Conservation (phyloP, 2,888 invertebrate species). For the Gymnosoma rotundatum region DNA sequence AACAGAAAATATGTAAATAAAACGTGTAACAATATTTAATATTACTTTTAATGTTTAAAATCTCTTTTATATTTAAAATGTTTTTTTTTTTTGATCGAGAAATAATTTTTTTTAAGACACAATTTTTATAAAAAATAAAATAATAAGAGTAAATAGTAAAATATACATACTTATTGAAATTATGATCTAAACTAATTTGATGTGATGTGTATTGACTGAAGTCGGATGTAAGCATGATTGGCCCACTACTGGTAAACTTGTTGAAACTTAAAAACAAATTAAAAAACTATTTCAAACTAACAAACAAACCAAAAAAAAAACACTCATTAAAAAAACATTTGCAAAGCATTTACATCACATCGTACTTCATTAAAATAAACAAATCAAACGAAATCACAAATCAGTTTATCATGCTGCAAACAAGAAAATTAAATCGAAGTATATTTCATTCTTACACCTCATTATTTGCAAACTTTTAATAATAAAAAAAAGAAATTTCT, state of each 20-base stretch:
- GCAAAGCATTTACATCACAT: slow-evolving; percentile 34
- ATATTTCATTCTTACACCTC: slow-evolving; percentile 22
- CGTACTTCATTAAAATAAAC: background rate
- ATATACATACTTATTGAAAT: slow-evolving; percentile 47
- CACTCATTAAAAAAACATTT: slow-evolving; percentile 26
- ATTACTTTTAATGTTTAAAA: background rate
- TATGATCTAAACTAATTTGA: slow-evolving; percentile 64
- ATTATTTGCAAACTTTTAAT: background rate
- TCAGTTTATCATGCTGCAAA: slow-evolving; percentile 39
- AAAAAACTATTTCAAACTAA: slow-evolving; percentile 54
- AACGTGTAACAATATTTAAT: too few species aligned
- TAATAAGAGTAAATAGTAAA: background rate
- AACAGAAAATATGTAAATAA: too few species aligned
- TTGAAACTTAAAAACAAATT: slow-evolving; percentile 63
- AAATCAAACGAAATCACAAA: background rate
- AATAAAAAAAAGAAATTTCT: background rate
- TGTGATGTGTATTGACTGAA: slow-evolving; percentile 76
- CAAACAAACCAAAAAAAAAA: slow-evolving; percentile 5
- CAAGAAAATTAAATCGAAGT: background rate
- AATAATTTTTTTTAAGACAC: slow-evolving; percentile 55
- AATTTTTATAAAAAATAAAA: slow-evolving; percentile 19
- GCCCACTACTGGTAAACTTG: slow-evolving; percentile 82
- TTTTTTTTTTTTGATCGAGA: background rate
- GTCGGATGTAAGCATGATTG: slow-evolving; percentile 81
- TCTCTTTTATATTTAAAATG: slow-evolving; percentile 17